phyloP scores from a whole-genome alignment of 1,140 invertebrate genomes.

The Anadara kagoshimensis region DNA sequence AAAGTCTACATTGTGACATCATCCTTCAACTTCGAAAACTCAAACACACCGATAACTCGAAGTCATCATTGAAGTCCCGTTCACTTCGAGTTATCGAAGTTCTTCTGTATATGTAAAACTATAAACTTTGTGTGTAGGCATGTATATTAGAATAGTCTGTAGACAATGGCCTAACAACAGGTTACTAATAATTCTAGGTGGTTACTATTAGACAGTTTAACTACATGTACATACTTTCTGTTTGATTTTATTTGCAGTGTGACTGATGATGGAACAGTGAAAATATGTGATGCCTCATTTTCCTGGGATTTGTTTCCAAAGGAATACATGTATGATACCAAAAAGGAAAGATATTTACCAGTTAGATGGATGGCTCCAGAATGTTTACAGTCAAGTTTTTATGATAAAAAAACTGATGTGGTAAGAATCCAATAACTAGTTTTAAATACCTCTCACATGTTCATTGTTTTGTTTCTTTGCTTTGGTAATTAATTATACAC shows the following conservation, averaged over 20 bases:
- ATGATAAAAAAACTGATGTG: constrained; percentile 57
- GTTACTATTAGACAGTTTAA: no score
- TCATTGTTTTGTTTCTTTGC: not conserved
- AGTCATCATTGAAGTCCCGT: no score
- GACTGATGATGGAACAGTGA: constrained; percentile 26
- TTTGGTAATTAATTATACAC: not conserved
- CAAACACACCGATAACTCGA: no score
- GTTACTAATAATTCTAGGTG: no score
- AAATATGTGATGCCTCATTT: constrained; percentile 54
- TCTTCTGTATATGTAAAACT: no score
- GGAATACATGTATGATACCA: constrained; percentile 57
- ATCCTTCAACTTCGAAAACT: no score
- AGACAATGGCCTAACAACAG: no score
- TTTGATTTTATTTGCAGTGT: constrained; percentile 39
- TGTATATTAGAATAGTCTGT: no score
- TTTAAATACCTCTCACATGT: not conserved
- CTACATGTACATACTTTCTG: no score
- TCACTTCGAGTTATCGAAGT: no score
- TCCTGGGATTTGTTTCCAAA: constrained; percentile 53
- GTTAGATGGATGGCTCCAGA: constrained; percentile 63
- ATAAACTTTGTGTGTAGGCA: no score
- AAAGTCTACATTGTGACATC: no score
- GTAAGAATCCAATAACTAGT: constrained; percentile 18
- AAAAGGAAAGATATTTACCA: constrained; percentile 48
- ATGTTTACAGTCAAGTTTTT: constrained; percentile 49